phyloP scores from a whole-genome alignment of 2,888 invertebrate genomes.

The Cephus spinipes region DNA sequence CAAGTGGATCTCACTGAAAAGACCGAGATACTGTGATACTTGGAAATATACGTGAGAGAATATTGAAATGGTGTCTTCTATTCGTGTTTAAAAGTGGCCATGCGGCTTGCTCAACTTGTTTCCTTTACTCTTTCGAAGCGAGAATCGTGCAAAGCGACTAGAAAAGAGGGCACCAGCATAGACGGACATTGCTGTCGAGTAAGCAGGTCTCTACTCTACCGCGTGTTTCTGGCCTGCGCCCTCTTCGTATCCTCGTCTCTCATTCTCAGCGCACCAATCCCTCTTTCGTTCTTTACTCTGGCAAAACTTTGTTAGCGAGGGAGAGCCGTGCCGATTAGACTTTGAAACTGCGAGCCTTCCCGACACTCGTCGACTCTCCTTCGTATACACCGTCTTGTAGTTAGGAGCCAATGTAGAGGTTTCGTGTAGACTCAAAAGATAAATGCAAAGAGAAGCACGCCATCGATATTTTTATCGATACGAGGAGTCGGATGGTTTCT shows the following conservation, averaged over 20 bases:
- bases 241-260: too few species aligned
- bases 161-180: too few species aligned
- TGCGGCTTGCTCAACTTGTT: neutral
- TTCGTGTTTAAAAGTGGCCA: neutral
- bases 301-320: neutral
- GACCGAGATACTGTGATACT: slow-evolving; percentile 43
- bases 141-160: too few species aligned
- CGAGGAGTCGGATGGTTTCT: neutral
- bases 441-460: neutral
- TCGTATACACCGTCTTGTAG: too few species aligned
- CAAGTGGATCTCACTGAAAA: neutral
- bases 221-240: too few species aligned
- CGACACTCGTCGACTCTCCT: too few species aligned
- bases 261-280: too few species aligned
- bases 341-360: neutral
- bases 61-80: neutral
- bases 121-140: too few species aligned
- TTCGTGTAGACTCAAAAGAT: neutral
- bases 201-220: neutral
- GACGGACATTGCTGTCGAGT: too few species aligned
- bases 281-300: too few species aligned
- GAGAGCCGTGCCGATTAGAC: neutral
- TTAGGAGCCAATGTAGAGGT: neutral
- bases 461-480: neutral
- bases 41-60: slow-evolving; percentile 31